Evolutionary conservation across 2,797 vertebrate genomes (phyloP).

Genomic region (Acanthopagrus latus): DNA sequence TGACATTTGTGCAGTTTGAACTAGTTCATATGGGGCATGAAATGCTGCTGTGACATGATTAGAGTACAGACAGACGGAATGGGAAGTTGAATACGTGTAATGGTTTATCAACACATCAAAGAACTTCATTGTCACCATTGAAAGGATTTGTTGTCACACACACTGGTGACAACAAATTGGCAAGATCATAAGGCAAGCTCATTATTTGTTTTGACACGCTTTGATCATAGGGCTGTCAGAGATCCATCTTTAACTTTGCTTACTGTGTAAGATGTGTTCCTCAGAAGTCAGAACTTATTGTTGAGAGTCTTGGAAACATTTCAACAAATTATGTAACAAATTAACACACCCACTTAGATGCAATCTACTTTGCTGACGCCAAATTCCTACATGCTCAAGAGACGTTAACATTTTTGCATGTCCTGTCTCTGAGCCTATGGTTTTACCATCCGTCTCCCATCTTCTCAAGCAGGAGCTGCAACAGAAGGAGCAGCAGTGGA

Average conservation of each 20-base stretch:
- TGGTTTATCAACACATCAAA: background rate
- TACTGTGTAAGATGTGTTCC: no score
- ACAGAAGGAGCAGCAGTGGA: slow-evolving; percentile 86
- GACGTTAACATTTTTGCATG: background rate
- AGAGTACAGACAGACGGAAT: background rate
- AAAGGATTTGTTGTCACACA: background rate
- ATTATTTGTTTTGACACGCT: background rate
- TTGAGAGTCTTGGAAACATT: slow-evolving; percentile 1
- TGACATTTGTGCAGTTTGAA: background rate
- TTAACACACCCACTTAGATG: slow-evolving; percentile 29
- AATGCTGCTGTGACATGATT: background rate
- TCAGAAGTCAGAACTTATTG: background rate
- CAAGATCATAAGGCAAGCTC: background rate
- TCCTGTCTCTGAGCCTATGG: background rate
- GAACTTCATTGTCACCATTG: background rate
- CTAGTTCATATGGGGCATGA: background rate
- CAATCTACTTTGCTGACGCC: background rate
- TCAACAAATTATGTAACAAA: slow-evolving; percentile 33
- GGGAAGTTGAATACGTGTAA: background rate
- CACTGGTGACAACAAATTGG: background rate
- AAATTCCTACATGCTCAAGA: slow-evolving; percentile 1
- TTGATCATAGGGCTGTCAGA: no score
- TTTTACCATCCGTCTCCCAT: background rate
- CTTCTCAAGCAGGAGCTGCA: slow-evolving; percentile 82
- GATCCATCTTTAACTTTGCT: no score